These are phyloP conservation scores for Achatina immaculata DNA, from an alignment of 1,140 invertebrate genomes.

Conservation along the genomic window DNA sequence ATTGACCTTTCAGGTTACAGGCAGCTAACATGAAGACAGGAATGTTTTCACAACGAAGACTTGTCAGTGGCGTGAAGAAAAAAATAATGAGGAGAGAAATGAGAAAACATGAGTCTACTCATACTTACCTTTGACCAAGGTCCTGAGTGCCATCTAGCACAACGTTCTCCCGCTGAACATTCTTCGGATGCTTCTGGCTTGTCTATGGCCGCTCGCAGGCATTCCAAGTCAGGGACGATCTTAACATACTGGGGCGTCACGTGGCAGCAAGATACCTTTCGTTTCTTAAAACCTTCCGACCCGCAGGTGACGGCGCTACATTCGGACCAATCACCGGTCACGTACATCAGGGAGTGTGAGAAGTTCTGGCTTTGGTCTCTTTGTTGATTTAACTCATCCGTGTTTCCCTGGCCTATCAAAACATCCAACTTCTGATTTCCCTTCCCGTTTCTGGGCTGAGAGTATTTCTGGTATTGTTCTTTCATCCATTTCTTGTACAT, in stretches of 20 bases:
- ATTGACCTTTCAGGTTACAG: too few relatives aligned
- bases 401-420: neutral
- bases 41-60: too few relatives aligned
- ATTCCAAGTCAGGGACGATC: constrained; percentile 3
- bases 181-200: neutral
- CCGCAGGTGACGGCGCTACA: neutral
- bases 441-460: neutral
- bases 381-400: neutral
- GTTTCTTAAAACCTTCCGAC: neutral
- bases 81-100: too few relatives aligned
- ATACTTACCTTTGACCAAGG: constrained; percentile 10
- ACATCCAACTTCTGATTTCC: neutral
- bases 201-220: neutral
- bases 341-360: neutral
- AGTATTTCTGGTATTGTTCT: neutral
- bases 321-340: neutral
- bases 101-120: neutral
- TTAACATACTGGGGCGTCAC: neutral
- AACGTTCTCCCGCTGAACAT: neutral
- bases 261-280: neutral
- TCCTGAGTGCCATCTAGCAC: neutral
- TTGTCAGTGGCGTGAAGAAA: too few relatives aligned
- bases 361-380: constrained; percentile 8
- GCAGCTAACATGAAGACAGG: too few relatives aligned
- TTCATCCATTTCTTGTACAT: constrained; percentile 1